phyloP scores from a whole-genome alignment of 2,113 vertebrate species.

The Melanerpes formicivorus region DNA sequence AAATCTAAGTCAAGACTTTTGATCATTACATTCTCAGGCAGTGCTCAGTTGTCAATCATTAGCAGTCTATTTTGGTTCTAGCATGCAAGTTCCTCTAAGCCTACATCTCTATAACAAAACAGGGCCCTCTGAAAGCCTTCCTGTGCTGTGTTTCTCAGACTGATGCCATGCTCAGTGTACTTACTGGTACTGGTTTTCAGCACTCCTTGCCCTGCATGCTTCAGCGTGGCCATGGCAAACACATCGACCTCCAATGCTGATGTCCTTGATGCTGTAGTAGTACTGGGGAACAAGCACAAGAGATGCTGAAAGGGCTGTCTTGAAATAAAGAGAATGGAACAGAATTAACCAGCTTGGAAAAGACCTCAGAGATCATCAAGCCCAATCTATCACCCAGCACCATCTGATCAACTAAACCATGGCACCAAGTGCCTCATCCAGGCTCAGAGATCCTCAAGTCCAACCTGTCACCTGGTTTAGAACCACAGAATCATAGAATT shows the following conservation, averaged over 20 bases:
- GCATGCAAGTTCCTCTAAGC: background rate
- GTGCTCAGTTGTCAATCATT: background rate
- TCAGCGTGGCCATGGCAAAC: conserved; percentile 93
- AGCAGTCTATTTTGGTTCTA: background rate
- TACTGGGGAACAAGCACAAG: conserved; percentile 79
- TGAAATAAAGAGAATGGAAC: too few relatives aligned
- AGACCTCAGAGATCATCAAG: too few relatives aligned
- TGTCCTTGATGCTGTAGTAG: conserved; percentile 96
- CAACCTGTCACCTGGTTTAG: too few relatives aligned
- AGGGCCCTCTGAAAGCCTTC: background rate
- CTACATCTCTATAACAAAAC: background rate
- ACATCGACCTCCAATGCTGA: conserved; percentile 90
- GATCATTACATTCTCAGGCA: background rate
- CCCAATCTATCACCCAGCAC: too few relatives aligned
- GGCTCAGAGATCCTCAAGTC: too few relatives aligned
- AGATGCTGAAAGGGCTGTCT: background rate
- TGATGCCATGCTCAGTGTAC: conserved; percentile 25
- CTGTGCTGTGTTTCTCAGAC: background rate
- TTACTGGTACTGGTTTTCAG: conserved; percentile 78
- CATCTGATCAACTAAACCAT: too few relatives aligned
- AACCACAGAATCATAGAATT: too few relatives aligned
- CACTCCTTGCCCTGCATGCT: conserved; percentile 72
- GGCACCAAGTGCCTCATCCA: too few relatives aligned
- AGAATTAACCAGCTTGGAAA: too few relatives aligned
- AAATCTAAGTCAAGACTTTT: background rate